Base-by-base conservation (phyloP, 2,888 invertebrate genomes). In the Polyommatus icarus region DNA sequence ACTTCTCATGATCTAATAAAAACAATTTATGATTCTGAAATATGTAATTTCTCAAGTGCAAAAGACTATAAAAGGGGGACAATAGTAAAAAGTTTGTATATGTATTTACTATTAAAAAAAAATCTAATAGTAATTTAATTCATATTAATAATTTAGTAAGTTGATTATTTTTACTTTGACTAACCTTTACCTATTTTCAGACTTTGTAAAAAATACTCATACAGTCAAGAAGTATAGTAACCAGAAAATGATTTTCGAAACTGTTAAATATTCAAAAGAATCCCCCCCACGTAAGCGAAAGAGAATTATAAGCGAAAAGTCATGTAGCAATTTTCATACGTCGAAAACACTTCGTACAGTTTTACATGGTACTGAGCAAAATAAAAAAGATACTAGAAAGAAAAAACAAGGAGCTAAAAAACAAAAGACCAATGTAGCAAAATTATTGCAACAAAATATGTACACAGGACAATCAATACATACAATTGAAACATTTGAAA, bases 1-100 rank as follows among this genome's bases (percentile, higher is more conserved):
- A 88, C 87, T 36, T 89, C 90, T 0, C 86, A 88, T 80, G 91
- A 92, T 80, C 85, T 92, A 57, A 80, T 92, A 20, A 83, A 88
- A 81, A 88, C 91, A 10, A 83, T 90, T 80, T 8, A 54, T 20
- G 29, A 29, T 29, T 18, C 24, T 29, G 15, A 75, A 20, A 1
- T 54, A 2, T 29, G 29, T 50, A 50, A 50, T 75, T 50, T 75
- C 15, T 10, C 24, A 15, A 50, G 29, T 2, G 50, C 15, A 18
- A 29, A 50, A 18, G 8, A 54, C 0, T 24, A 7, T 54, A 46
- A 50, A 24, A 40, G 3, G 6, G 24, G 18, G 1, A 54, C 54
- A 7, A 50, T 18, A 54, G 29, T 50, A 29, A 73, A 73, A 73
- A 75, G 75, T 75, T 29, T 75, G 75, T 50, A 75, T 54, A 54